phyloP scores from a whole-genome alignment of 1,140 invertebrate species.

The Neodiprion pinetum region DNA sequence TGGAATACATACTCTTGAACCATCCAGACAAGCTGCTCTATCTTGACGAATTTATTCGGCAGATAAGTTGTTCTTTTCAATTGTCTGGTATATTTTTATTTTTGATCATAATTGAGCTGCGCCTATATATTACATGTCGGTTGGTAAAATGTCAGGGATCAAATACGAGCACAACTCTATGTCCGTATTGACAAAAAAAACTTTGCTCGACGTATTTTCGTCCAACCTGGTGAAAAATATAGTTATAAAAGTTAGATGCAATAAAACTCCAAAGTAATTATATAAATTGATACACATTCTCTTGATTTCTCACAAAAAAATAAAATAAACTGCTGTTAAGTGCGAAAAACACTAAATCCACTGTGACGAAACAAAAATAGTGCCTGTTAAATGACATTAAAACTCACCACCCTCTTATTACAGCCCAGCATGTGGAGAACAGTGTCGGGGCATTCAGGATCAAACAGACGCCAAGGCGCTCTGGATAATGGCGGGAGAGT shows the following conservation, averaged over 20 bases:
- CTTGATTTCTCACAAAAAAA: slow-evolving; percentile 6
- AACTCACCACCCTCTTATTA: slow-evolving; percentile 73
- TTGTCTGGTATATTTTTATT: neutral
- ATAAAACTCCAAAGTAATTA: slow-evolving; percentile 6
- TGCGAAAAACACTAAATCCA: slow-evolving; percentile 10
- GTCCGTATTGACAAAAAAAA: slow-evolving; percentile 73
- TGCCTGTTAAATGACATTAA: slow-evolving; percentile 8
- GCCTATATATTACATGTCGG: slow-evolving; percentile 64
- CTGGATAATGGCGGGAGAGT: slow-evolving; percentile 76
- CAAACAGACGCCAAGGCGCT: slow-evolving; percentile 76
- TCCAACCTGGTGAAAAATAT: slow-evolving; percentile 66
- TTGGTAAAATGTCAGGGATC: slow-evolving; percentile 78
- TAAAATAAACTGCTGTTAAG: slow-evolving; percentile 13
- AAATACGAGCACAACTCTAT: slow-evolving; percentile 74
- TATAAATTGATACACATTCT: slow-evolving; percentile 9
- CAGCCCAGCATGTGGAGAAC: slow-evolving; percentile 76
- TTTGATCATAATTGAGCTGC: neutral
- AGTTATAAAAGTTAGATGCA: neutral
- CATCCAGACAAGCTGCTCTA: too few species aligned
- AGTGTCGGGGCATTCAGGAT: slow-evolving; percentile 74
- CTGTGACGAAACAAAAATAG: too few species aligned
- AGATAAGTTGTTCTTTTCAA: too few species aligned
- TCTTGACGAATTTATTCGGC: too few species aligned
- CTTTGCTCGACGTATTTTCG: slow-evolving; percentile 78
- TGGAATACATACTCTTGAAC: too few species aligned